Conservation (phyloP, 2,113 vertebrate species). For the Struthidea cinerea region DNA sequence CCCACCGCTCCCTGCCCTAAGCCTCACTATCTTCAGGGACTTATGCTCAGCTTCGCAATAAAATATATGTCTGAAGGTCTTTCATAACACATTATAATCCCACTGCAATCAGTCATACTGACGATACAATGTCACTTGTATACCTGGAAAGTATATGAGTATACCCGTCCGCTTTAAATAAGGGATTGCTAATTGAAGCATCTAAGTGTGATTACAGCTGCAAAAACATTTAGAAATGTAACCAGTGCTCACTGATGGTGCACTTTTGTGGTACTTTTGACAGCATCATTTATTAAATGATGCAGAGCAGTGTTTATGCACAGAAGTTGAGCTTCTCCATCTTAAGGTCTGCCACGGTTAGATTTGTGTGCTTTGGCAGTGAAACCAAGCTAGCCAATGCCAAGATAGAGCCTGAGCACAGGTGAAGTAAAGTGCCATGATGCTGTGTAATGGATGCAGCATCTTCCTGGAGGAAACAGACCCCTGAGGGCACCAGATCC, state of each 20-base stretch:
- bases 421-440: fast-evolving
- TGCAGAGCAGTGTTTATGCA: background rate
- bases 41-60: background rate
- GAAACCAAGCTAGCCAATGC: background rate
- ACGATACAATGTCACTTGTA: background rate
- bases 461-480: background rate
- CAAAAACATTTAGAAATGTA: background rate
- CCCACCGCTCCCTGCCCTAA: fast-evolving
- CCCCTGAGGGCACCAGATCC: no score
- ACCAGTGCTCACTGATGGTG: background rate
- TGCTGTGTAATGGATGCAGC: background rate
- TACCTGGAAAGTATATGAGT: background rate
- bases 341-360: fast-evolving
- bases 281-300: background rate
- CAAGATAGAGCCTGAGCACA: fast-evolving
- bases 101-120: background rate
- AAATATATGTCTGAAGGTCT: background rate
- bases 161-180: background rate
- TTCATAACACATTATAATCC: background rate
- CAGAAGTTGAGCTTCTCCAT: background rate
- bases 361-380: background rate
- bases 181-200: background rate
- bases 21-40: background rate
- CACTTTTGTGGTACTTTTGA: background rate
- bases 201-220: background rate